Evolutionary conservation across 2,888 invertebrate species (phyloP).

Genomic region (Hirudinaria manillensis): DNA sequence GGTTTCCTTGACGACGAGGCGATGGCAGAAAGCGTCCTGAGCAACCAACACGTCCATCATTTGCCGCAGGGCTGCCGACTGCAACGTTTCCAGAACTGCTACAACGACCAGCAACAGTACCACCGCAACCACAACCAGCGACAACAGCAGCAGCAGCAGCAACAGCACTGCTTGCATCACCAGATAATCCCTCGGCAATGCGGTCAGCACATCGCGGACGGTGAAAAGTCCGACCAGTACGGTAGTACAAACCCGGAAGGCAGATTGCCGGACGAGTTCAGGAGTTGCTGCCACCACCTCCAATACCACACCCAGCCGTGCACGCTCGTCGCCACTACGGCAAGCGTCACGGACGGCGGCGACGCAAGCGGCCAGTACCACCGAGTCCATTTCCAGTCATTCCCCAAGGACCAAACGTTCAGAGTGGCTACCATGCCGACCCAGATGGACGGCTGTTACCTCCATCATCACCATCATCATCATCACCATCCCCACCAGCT

Average conservation of each 20-base stretch:
- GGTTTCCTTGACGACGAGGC: constrained; percentile 22
- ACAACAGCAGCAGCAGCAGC: constrained; percentile 13
- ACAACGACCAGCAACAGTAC: neutral
- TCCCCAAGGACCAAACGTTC: too few species aligned
- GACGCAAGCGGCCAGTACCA: neutral
- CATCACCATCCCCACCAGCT: neutral
- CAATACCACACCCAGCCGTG: neutral
- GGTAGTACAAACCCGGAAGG: too few species aligned
- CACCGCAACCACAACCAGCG: constrained; percentile 3
- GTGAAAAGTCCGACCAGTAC: neutral
- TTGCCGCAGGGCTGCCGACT: neutral
- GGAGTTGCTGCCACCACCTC: neutral
- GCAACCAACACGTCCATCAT: constrained; percentile 15
- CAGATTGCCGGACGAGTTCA: too few species aligned
- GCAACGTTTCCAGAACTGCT: neutral
- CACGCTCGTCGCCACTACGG: neutral
- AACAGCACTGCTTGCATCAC: constrained; percentile 12
- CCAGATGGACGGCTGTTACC: neutral
- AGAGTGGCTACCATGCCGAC: neutral
- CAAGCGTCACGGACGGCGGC: neutral
- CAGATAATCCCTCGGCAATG: neutral
- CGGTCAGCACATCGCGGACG: neutral
- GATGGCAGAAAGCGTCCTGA: neutral
- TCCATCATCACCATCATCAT: neutral
- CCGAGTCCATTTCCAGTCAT: too few species aligned